Evolutionary conservation across 2,888 invertebrate genomes (phyloP).

Genomic region (Automeris io): DNA sequence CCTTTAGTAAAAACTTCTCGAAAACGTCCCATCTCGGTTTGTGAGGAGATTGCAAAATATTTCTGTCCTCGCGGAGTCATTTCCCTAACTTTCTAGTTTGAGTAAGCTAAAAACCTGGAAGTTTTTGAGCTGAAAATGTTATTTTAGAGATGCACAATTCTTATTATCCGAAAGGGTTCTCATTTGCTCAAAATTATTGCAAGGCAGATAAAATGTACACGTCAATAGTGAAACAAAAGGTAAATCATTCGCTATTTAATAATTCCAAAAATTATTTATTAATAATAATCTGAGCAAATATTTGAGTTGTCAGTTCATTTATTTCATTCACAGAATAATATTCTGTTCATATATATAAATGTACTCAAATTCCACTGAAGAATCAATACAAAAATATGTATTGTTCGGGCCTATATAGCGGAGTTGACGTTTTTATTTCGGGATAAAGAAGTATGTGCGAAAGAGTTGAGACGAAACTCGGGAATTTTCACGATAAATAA

Average conservation of each 20-base stretch:
- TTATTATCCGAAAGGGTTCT: constrained; percentile 36
- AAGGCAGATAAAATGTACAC: no score
- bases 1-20: constrained; percentile 49
- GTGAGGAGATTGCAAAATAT: constrained; percentile 62
- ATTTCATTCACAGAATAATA: neutral
- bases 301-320: neutral
- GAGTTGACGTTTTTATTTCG: constrained; percentile 32
- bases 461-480: constrained; percentile 43
- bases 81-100: constrained; percentile 65
- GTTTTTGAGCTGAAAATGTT: constrained; percentile 44
- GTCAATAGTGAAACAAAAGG: no score
- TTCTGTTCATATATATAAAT: no score
- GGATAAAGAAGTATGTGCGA: constrained; percentile 34
- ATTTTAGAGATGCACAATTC: constrained; percentile 40
- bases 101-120: constrained; percentile 62
- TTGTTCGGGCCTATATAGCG: constrained; percentile 16
- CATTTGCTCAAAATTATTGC: constrained; percentile 33
- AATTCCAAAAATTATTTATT: no score
- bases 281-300: no score
- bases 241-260: no score
- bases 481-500: constrained; percentile 53
- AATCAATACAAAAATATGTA: constrained; percentile 4
- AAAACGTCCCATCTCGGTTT: constrained; percentile 49
- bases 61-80: constrained; percentile 64
- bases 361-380: neutral